Evolutionary conservation across 2,888 invertebrate genomes (phyloP).

Genomic region (Patella pellucida): DNA sequence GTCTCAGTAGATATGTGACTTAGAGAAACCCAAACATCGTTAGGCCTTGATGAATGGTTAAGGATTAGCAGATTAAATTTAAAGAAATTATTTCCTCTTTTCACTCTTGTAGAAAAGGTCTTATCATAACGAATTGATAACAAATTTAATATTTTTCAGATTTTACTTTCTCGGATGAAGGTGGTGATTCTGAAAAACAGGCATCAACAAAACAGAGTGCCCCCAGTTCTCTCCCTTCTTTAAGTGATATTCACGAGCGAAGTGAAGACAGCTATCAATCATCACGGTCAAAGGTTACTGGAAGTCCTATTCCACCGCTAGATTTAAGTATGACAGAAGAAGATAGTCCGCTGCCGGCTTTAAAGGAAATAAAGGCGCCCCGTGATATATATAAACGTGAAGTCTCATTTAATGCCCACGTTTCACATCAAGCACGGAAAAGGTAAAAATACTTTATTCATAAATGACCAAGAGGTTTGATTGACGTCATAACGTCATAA

Average conservation of each 20-base stretch:
- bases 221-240: conserved; percentile 52
- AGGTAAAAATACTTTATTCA: too few relatives aligned
- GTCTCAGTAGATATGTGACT: too few relatives aligned
- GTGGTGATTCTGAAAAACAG: background rate
- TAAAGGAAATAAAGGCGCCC: background rate
- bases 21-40: too few relatives aligned
- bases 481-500: too few relatives aligned
- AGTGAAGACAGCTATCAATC: conserved; percentile 54
- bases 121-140: too few relatives aligned
- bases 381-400: background rate
- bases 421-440: too few relatives aligned
- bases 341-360: background rate
- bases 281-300: background rate
- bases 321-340: conserved; percentile 3
- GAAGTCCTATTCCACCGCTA: background rate
- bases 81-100: too few relatives aligned
- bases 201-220: conserved; percentile 12
- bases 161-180: conserved; percentile 4
- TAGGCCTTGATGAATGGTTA: too few relatives aligned
- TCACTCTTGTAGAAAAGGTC: too few relatives aligned
- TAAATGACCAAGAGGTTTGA: too few relatives aligned
- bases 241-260: conserved; percentile 65
- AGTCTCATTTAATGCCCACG: background rate
- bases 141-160: background rate
- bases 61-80: too few relatives aligned